A percentile compares a stretch with the other conserved stretches of the same genome.
Conservation (phyloP, 2,113 vertebrate species). For the Gila orcuttii region DNA sequence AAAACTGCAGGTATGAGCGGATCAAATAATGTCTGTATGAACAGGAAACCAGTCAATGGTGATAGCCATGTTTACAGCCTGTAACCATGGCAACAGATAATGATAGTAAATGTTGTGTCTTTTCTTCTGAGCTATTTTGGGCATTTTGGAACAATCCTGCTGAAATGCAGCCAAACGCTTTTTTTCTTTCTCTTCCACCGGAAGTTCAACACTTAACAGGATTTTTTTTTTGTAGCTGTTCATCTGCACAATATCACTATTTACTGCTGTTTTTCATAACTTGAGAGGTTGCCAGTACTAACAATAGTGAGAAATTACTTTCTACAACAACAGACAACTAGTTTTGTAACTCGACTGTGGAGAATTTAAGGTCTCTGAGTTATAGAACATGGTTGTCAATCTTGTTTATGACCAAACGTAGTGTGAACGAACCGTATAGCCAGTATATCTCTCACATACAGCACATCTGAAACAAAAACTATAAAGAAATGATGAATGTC, state of each 20-base stretch:
- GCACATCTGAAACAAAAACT: neutral
- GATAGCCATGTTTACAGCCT: neutral
- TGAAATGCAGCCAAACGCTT: neutral
- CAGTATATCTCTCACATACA: conserved; percentile 3
- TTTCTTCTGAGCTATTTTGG: neutral
- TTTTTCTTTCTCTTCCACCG: neutral
- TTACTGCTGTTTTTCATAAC: no score
- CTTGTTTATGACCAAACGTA: neutral
- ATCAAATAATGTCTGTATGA: no score
- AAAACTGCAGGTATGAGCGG: no score
- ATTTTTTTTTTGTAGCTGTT: no score
- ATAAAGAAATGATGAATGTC: neutral
- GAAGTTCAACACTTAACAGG: no score
- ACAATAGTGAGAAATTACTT: no score
- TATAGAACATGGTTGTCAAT: neutral
- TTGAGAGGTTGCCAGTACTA: no score
- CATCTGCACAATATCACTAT: no score
- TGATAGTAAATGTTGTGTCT: neutral
- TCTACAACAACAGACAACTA: no score
- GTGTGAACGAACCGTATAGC: neutral
- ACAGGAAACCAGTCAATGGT: neutral
- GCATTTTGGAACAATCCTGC: neutral
- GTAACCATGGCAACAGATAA: neutral
- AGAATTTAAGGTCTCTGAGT: neutral
- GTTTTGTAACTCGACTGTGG: no score